A percentile compares a stretch with the other conserved stretches of the same genome.
Conservation (phyloP, 2,888 invertebrate species). For the Eupithecia subumbrata region DNA sequence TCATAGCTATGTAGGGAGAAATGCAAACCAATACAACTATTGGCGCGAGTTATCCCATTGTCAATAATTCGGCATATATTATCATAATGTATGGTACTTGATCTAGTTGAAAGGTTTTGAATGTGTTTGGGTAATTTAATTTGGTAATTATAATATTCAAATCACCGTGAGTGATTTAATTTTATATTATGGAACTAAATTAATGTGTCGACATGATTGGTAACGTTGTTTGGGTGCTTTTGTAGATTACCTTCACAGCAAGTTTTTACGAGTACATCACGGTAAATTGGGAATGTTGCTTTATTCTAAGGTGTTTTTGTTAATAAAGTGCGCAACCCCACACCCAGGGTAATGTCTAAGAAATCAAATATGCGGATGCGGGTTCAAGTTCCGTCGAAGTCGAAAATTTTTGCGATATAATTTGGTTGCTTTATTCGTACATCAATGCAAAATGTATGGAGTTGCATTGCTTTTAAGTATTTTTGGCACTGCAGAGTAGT, state of each 20-base stretch:
- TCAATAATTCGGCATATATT: constrained; percentile 56
- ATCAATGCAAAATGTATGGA: neutral
- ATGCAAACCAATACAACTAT: constrained; percentile 58
- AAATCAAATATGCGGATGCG: no score
- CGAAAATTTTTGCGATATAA: no score
- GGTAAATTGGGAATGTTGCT: neutral
- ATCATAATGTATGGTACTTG: constrained; percentile 48
- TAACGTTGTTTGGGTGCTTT: neutral
- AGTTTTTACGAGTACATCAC: no score
- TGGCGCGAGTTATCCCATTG: constrained; percentile 52
- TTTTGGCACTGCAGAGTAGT: no score
- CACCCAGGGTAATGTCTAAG: no score
- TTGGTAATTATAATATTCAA: neutral
- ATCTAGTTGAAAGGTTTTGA: constrained; percentile 32
- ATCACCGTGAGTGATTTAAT: neutral
- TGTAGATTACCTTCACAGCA: neutral
- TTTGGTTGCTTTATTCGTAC: no score
- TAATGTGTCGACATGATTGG: neutral
- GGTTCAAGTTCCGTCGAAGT: no score
- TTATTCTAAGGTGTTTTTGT: no score
- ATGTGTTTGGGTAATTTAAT: constrained; percentile 15
- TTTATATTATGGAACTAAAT: neutral
- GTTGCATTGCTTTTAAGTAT: neutral
- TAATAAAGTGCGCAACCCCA: no score
- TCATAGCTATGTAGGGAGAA: constrained; percentile 55